A percentile compares a stretch with the other conserved stretches of the same genome.
Evolutionary conservation across 1,140 invertebrate genomes (phyloP).

Genomic region (Adelges cooleyi): DNA sequence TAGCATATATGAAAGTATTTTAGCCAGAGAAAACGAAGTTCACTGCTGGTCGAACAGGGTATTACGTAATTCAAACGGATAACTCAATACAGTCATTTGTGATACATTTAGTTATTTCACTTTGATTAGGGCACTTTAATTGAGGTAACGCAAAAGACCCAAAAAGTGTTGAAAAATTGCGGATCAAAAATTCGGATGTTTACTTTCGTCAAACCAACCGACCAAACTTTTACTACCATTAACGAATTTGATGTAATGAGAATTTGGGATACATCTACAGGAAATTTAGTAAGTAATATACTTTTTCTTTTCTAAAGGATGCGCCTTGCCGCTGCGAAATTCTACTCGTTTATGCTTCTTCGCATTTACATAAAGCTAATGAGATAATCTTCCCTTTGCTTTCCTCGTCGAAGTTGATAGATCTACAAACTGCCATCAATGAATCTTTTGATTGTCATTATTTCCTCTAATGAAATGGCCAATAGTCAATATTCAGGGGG

Average conservation of each 20-base stretch:
- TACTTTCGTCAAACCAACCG: neutral
- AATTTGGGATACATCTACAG: conserved; percentile 1
- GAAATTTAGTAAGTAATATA: neutral
- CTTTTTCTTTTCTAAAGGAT: neutral
- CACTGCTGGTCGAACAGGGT: conserved; percentile 2
- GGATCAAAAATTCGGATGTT: neutral
- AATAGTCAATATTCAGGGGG: too few relatives aligned
- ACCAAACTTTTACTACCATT: neutral
- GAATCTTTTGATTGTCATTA: too few relatives aligned
- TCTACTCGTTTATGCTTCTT: too few relatives aligned
- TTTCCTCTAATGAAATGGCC: too few relatives aligned
- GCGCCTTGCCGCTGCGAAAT: too few relatives aligned
- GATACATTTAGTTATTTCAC: too few relatives aligned
- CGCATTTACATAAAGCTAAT: too few relatives aligned
- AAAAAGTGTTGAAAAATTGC: neutral
- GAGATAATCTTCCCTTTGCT: too few relatives aligned
- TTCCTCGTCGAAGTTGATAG: too few relatives aligned
- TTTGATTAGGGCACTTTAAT: neutral
- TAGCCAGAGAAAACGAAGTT: neutral
- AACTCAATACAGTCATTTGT: too few relatives aligned
- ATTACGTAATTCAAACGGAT: neutral
- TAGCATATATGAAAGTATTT: neutral
- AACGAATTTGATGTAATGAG: neutral
- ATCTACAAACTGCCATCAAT: too few relatives aligned
- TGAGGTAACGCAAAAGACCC: neutral